Evolutionary conservation across 2,888 invertebrate species (phyloP).

Genomic region (Sisyra terminalis): DNA sequence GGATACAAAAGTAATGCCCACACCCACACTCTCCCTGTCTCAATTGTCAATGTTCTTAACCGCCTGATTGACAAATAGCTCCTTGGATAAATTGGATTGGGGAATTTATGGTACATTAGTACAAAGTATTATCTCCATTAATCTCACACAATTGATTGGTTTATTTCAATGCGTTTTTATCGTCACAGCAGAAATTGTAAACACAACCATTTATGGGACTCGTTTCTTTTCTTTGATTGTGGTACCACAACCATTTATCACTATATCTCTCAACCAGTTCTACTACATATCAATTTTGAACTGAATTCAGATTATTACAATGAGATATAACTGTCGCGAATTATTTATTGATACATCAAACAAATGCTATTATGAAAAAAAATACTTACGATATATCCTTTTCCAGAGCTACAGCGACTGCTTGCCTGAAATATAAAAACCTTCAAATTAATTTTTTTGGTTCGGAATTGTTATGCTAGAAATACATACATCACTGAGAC

Average conservation of each 20-base stretch:
- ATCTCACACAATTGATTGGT: conserved; percentile 3
- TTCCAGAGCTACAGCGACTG: conserved; percentile 84
- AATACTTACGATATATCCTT: conserved; percentile 87
- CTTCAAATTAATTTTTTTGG: conserved; percentile 23
- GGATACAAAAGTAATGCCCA: no score
- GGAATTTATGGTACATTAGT: conserved; percentile 1
- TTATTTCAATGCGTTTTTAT: conserved; percentile 2
- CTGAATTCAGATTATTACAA: no score
- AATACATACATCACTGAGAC: conserved; percentile 67
- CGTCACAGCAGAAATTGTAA: background rate
- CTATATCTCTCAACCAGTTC: no score
- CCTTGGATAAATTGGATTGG: conserved; percentile 3
- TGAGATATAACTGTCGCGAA: no score
- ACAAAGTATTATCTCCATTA: conserved; percentile 2
- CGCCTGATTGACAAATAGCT: conserved; percentile 5
- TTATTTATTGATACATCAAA: no score
- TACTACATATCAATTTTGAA: no score
- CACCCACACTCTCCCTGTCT: no score
- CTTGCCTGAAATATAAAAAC: conserved; percentile 56
- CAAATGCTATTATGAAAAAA: conserved; percentile 12
- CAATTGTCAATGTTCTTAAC: background rate
- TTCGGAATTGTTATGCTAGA: conserved; percentile 4
- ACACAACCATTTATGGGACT: no score
- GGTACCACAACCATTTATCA: no score
- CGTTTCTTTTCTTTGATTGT: no score